A percentile compares a stretch with the other conserved stretches of the same genome.
phyloP scores from a whole-genome alignment of 2,888 invertebrate species.

The Pimpla rufipes region DNA sequence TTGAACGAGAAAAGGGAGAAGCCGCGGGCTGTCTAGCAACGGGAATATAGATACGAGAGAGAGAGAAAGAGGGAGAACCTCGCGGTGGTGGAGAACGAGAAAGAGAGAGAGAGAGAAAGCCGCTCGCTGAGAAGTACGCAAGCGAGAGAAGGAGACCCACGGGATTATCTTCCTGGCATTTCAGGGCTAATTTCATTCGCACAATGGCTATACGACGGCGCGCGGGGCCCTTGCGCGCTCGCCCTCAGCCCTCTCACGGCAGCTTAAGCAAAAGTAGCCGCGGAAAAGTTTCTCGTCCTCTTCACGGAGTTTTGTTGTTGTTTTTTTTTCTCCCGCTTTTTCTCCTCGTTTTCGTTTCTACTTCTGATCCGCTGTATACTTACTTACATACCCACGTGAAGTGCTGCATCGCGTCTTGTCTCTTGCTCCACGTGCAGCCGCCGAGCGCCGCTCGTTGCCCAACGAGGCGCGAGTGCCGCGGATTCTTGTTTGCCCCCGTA shows the following conservation, averaged over 20 bases:
- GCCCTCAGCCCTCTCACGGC: slow-evolving; percentile 52
- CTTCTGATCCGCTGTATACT: slow-evolving; percentile 48
- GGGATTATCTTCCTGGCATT: slow-evolving; percentile 82
- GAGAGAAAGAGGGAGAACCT: neutral
- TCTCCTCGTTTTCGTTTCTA: slow-evolving; percentile 49
- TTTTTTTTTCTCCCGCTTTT: neutral
- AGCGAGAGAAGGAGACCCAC: slow-evolving; percentile 61
- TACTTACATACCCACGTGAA: slow-evolving; percentile 1
- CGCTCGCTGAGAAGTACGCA: slow-evolving; percentile 24
- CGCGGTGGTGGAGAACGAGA: neutral
- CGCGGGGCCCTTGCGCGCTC: slow-evolving; percentile 59
- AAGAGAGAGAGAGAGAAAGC: neutral
- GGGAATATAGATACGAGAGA: slow-evolving; percentile 15
- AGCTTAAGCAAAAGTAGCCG: slow-evolving; percentile 57
- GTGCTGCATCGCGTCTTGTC: slow-evolving; percentile 4
- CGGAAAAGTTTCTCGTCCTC: slow-evolving; percentile 64
- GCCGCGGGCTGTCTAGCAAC: slow-evolving; percentile 56
- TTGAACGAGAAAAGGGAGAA: slow-evolving; percentile 62
- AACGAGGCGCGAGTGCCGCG: slow-evolving; percentile 50
- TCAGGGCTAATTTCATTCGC: slow-evolving; percentile 84
- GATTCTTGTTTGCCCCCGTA: slow-evolving; percentile 15
- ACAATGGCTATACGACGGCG: slow-evolving; percentile 77
- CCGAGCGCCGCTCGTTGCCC: slow-evolving; percentile 39
- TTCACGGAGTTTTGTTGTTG: slow-evolving; percentile 11
- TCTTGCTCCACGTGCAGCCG: neutral